Evolutionary conservation across 2,113 vertebrate species (phyloP).

Genomic region (Melanerpes aurifrons): DNA sequence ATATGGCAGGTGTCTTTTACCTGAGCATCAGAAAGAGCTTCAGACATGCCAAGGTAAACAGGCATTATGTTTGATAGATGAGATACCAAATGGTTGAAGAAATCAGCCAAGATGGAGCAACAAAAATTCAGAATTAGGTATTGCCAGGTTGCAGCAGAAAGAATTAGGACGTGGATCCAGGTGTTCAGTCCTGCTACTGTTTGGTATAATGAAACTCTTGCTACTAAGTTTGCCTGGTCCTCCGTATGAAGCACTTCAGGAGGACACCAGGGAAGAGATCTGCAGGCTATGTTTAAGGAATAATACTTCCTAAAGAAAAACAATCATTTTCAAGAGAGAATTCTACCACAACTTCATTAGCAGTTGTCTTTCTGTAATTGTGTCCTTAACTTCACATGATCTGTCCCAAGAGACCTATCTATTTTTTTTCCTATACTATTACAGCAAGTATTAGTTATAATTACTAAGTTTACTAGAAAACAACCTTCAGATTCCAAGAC

Average conservation of each 20-base stretch:
- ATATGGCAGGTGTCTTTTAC: conserved; percentile 62
- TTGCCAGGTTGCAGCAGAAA: not conserved
- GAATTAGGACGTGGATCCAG: not conserved
- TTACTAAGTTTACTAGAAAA: not conserved
- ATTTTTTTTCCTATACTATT: not conserved
- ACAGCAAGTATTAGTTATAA: not conserved
- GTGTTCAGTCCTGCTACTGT: not conserved
- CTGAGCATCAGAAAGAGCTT: conserved; percentile 20
- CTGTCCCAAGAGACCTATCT: not conserved
- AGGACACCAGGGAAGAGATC: not conserved
- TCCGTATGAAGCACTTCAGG: not conserved
- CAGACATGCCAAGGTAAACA: conserved; percentile 29
- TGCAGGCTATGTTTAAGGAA: not conserved
- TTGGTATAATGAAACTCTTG: not conserved
- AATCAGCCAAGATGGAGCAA: not conserved
- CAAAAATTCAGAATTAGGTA: not conserved
- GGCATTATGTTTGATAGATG: not conserved
- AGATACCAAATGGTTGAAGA: not conserved
- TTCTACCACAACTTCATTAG: not conserved
- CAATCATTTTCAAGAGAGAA: not conserved
- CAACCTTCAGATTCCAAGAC: not conserved
- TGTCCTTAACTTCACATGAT: not conserved
- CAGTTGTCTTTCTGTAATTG: not conserved
- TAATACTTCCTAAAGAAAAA: not conserved
- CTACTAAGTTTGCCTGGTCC: not conserved